phyloP scores from a whole-genome alignment of 2,888 invertebrate species.

The Ypsolopha sequella region DNA sequence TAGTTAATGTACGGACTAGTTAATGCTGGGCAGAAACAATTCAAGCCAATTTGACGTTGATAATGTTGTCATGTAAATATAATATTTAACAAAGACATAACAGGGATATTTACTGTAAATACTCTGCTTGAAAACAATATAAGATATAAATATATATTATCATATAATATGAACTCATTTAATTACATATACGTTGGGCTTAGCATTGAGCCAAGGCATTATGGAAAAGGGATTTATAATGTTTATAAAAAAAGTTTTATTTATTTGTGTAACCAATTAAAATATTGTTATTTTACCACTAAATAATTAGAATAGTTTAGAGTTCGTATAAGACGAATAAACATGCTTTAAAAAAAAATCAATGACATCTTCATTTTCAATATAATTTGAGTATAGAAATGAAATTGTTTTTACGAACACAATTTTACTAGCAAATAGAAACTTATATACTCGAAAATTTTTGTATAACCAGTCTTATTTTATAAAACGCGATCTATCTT shows the following conservation, averaged over 20 bases:
- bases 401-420: too few species aligned
- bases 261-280: background rate
- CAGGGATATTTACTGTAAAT: constrained; percentile 53
- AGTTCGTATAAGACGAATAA: background rate
- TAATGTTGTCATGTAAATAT: constrained; percentile 2
- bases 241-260: background rate
- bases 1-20: too few species aligned
- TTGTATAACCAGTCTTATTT: too few species aligned
- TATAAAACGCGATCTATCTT: too few species aligned
- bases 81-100: constrained; percentile 33
- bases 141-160: constrained; percentile 9
- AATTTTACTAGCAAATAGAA: too few species aligned
- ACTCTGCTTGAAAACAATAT: constrained; percentile 8
- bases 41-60: background rate
- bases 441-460: too few species aligned
- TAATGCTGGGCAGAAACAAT: background rate
- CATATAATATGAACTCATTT: constrained; percentile 14
- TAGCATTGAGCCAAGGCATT: constrained; percentile 55
- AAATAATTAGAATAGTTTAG: background rate
- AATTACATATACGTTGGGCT: constrained; percentile 20
- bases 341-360: too few species aligned
- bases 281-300: background rate
- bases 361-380: background rate
- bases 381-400: background rate
- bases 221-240: constrained; percentile 13